Evolutionary conservation across 2,797 vertebrate species (phyloP).

Genomic region (Galago senegalensis): DNA sequence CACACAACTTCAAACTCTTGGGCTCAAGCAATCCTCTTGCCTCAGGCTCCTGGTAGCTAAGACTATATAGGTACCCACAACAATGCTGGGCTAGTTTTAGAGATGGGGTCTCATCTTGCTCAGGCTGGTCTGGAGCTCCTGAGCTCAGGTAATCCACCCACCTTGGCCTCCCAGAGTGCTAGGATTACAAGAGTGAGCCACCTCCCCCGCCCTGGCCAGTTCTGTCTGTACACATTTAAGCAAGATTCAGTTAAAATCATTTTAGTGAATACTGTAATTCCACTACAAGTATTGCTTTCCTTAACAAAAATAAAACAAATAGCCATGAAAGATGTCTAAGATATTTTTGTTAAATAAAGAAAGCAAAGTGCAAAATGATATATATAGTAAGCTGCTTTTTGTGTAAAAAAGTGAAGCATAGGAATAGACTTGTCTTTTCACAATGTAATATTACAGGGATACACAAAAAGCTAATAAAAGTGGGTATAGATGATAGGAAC

Average conservation of each 20-base stretch:
- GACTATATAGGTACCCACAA: no score
- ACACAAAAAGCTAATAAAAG: slow-evolving; percentile 1
- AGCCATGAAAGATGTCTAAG: background rate
- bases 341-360: slow-evolving; percentile 41
- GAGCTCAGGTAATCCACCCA: no score
- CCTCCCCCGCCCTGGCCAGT: no score
- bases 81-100: no score
- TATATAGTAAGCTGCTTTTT: slow-evolving; percentile 34
- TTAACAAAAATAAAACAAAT: slow-evolving; percentile 5
- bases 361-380: slow-evolving; percentile 30
- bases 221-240: slow-evolving; percentile 17
- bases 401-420: background rate
- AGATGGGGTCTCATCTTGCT: no score
- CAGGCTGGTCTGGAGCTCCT: no score
- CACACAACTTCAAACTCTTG: no score
- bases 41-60: no score
- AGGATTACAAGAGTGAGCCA: no score
- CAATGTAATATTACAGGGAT: slow-evolving; percentile 19
- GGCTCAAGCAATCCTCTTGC: no score
- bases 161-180: no score
- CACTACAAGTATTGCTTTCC: slow-evolving; percentile 2
- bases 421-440: background rate
- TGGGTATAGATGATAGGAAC: background rate
- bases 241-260: slow-evolving; percentile 26
- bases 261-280: slow-evolving; percentile 27